A percentile compares a stretch with the other conserved stretches of the same genome.
phyloP scores from a whole-genome alignment of 2,113 vertebrate species.

The Centropristis striata region DNA sequence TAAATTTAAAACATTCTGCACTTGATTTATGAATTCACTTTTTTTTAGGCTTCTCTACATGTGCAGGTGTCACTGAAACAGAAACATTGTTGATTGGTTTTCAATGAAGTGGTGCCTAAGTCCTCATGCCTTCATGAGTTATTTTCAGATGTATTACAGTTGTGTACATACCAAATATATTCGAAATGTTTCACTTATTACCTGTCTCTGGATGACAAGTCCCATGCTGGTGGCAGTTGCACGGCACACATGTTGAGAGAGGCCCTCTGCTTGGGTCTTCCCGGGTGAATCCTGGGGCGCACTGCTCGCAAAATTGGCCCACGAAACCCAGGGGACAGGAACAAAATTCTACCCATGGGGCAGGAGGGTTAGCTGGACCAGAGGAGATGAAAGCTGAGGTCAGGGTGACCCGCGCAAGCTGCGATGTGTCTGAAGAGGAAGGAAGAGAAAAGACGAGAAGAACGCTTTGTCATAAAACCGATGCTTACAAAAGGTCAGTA shows the following conservation, averaged over 20 bases:
- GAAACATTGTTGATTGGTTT: constrained; percentile 41
- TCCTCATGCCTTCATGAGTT: constrained; percentile 14
- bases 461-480: constrained; percentile 8
- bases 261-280: constrained; percentile 80
- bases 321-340: constrained; percentile 87
- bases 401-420: constrained; percentile 86
- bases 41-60: constrained; percentile 5
- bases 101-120: constrained; percentile 24
- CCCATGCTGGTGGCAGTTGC: constrained; percentile 92
- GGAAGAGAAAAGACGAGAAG: background rate
- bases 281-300: constrained; percentile 88
- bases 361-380: constrained; percentile 31
- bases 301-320: constrained; percentile 92
- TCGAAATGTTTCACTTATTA: constrained; percentile 55
- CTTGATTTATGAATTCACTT: constrained; percentile 36
- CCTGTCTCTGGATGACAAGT: constrained; percentile 91
- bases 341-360: constrained; percentile 92
- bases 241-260: constrained; percentile 88
- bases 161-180: background rate
- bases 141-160: constrained; percentile 6
- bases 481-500: constrained; percentile 1
- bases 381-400: constrained; percentile 79
- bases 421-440: constrained; percentile 82
- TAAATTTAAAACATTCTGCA: constrained; percentile 20
- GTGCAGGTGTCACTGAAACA: constrained; percentile 36